Percentiles rank a stretch among this genome's conserved stretches.
These are phyloP conservation scores for Alligator mississippiensis DNA, from an alignment of 2,113 vertebrate genomes.

Conservation along the genomic window DNA sequence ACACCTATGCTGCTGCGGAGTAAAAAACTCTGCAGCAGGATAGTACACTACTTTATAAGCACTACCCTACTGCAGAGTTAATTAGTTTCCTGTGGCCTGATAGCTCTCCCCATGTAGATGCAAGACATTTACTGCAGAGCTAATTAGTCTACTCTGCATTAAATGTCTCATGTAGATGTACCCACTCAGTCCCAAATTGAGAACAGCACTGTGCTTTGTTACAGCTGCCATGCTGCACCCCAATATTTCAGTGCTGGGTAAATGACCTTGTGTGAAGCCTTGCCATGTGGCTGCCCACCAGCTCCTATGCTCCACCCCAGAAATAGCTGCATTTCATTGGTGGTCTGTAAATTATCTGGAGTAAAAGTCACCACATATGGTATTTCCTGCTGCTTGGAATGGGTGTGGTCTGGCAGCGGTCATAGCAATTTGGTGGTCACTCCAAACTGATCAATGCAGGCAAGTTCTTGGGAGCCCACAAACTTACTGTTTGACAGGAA, in stretches of 20 bases:
- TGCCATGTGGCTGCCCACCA: background rate
- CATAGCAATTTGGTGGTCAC: background rate
- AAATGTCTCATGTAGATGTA: no score
- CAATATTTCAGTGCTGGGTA: background rate
- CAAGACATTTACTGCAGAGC: no score
- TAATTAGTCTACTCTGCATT: no score
- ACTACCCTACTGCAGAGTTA: no score
- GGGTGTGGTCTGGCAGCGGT: background rate
- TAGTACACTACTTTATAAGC: no score
- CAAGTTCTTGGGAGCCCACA: background rate
- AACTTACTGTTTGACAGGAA: background rate
- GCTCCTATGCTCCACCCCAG: background rate
- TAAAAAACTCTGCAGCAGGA: no score
- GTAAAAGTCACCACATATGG: background rate
- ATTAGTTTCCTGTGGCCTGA: no score
- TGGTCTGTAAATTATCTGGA: background rate
- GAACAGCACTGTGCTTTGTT: background rate
- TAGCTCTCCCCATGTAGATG: no score
- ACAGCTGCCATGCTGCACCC: background rate
- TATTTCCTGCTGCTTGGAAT: background rate
- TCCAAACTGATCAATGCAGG: background rate
- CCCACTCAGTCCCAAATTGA: no score
- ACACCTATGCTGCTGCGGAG: no score
- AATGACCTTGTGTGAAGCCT: background rate
- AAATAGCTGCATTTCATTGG: background rate